Conservation (phyloP, 2,888 invertebrate species). For the Catocala fraxini region DNA sequence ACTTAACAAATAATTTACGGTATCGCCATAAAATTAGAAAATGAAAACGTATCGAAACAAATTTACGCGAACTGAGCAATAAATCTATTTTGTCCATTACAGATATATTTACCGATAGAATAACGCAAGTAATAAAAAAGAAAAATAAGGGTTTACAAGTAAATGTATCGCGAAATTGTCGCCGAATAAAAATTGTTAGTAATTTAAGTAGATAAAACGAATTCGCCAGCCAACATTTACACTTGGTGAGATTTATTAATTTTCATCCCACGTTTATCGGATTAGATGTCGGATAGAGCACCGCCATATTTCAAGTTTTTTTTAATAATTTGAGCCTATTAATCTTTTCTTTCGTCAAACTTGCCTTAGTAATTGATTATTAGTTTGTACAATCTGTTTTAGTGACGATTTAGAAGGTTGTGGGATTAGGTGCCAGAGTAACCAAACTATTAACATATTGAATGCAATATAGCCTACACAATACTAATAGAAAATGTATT, state of each 20-base stretch:
- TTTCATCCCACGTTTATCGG: slow-evolving; percentile 39
- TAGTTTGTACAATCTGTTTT: too few species aligned
- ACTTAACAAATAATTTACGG: too few species aligned
- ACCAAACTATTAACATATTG: too few species aligned
- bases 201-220: slow-evolving; percentile 24
- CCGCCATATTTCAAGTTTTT: slow-evolving; percentile 26
- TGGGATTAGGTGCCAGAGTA: too few species aligned
- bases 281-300: slow-evolving; percentile 30
- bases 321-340: slow-evolving; percentile 15
- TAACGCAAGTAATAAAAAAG: slow-evolving; percentile 17
- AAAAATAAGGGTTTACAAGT: slow-evolving; percentile 17
- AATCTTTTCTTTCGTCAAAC: neutral
- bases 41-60: slow-evolving; percentile 33
- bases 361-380: too few species aligned
- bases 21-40: slow-evolving; percentile 4
- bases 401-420: too few species aligned
- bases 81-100: slow-evolving; percentile 29
- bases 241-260: slow-evolving; percentile 35
- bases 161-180: slow-evolving; percentile 12
- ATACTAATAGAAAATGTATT: too few species aligned
- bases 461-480: too few species aligned
- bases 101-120: slow-evolving; percentile 15
- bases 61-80: slow-evolving; percentile 27
- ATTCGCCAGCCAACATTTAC: slow-evolving; percentile 25
- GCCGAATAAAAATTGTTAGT: slow-evolving; percentile 15